phyloP scores from a whole-genome alignment of 2,797 vertebrate genomes.

The Stomatorhinus walkeri region DNA sequence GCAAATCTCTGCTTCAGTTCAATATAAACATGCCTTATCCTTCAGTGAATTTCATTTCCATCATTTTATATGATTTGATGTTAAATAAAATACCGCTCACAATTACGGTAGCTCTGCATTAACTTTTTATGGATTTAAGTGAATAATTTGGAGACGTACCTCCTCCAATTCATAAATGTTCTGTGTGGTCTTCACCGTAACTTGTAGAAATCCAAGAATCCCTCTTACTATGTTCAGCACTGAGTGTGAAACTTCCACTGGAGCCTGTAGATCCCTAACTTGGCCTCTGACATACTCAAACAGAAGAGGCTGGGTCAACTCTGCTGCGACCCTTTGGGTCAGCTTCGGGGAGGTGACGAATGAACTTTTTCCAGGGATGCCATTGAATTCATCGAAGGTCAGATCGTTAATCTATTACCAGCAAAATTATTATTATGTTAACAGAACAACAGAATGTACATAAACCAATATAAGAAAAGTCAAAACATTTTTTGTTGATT shows the following conservation, averaged over 20 bases:
- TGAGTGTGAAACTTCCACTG: slow-evolving; percentile 48
- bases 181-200: slow-evolving; percentile 71
- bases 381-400: slow-evolving; percentile 63
- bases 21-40: neutral
- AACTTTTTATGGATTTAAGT: neutral
- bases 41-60: neutral
- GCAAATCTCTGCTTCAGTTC: neutral
- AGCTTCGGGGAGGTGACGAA: slow-evolving; percentile 56
- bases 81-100: neutral
- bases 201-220: slow-evolving; percentile 59
- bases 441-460: neutral
- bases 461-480: neutral
- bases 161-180: slow-evolving; percentile 65
- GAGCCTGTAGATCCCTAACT: slow-evolving; percentile 56
- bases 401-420: slow-evolving; percentile 58
- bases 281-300: slow-evolving; percentile 68
- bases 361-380: slow-evolving; percentile 48
- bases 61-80: neutral
- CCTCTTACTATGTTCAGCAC: slow-evolving; percentile 70
- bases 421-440: neutral
- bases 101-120: neutral
- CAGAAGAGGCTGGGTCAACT: slow-evolving; percentile 65
- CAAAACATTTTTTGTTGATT: neutral
- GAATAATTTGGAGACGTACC: slow-evolving; percentile 39
- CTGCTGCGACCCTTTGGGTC: slow-evolving; percentile 51